phyloP scores from a whole-genome alignment of 2,888 invertebrate species.

The Odontothrips loti region DNA sequence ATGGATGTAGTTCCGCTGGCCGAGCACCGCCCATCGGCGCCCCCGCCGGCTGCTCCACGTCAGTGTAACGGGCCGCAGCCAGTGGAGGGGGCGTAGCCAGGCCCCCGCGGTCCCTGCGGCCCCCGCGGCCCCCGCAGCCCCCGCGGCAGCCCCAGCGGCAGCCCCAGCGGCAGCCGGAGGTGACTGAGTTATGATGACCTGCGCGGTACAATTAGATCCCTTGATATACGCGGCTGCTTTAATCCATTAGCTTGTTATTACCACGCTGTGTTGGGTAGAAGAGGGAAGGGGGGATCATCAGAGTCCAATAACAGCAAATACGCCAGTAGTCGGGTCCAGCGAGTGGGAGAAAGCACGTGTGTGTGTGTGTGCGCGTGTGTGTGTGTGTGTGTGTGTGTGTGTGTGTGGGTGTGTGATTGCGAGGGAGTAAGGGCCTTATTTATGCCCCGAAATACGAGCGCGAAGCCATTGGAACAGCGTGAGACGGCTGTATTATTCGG shows the following conservation, averaged over 20 bases:
- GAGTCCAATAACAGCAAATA: not conserved
- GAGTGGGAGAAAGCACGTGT: too few relatives aligned
- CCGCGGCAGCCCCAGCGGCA: too few relatives aligned
- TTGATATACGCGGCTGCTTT: not conserved
- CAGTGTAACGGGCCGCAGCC: not conserved
- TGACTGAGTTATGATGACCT: not conserved
- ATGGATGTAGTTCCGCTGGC: conserved; percentile 16
- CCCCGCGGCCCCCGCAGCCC: too few relatives aligned
- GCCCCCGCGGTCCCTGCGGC: not conserved
- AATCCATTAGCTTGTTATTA: not conserved
- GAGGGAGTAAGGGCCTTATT: too few relatives aligned
- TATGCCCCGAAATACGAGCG: too few relatives aligned
- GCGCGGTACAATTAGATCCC: not conserved
- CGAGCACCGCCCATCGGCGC: not conserved
- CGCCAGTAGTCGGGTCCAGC: not conserved
- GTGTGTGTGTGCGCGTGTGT: too few relatives aligned
- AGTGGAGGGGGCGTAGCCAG: not conserved
- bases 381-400: too few relatives aligned
- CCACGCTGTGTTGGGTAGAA: too few relatives aligned
- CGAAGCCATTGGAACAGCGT: too few relatives aligned
- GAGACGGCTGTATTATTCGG: too few relatives aligned
- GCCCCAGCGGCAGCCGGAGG: not conserved
- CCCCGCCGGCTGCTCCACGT: not conserved
- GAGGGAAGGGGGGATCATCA: not conserved
- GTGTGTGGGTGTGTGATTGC: too few relatives aligned